These are phyloP conservation scores for Euwallacea fornicatus DNA, from an alignment of 1,140 invertebrate genomes.

Conservation along the genomic window DNA sequence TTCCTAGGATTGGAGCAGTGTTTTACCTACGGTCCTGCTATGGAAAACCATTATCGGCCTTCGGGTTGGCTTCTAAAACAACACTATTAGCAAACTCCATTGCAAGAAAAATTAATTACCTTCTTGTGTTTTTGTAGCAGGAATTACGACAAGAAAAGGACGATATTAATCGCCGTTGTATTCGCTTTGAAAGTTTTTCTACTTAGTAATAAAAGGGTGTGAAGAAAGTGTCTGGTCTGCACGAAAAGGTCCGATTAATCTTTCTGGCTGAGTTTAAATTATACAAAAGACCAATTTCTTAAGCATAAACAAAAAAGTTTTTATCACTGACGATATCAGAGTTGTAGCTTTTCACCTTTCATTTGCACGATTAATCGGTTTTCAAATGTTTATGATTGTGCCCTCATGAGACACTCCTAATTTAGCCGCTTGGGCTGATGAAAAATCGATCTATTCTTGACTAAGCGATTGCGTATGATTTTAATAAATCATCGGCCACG, in stretches of 20 bases:
- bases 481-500: no score
- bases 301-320: conserved; percentile 28
- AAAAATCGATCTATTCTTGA: no score
- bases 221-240: conserved; percentile 22
- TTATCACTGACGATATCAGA: conserved; percentile 11
- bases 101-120: not conserved
- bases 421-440: no score
- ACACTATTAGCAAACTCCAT: not conserved
- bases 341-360: conserved; percentile 10
- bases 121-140: not conserved
- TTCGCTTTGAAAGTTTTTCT: not conserved
- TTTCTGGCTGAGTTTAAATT: conserved; percentile 15
- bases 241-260: conserved; percentile 25
- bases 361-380: conserved; percentile 10
- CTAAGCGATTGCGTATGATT: no score
- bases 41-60: no score
- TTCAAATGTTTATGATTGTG: not conserved
- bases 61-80: no score
- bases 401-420: no score
- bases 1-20: no score
- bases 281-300: conserved; percentile 24
- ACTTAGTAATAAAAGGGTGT: conserved; percentile 18
- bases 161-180: not conserved
- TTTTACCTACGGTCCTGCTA: no score
- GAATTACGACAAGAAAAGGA: not conserved